Evolutionary conservation across 2,888 invertebrate genomes (phyloP), one percentile per base, ranked within the genome.

Genomic region (Drosophila rubida): DNA sequence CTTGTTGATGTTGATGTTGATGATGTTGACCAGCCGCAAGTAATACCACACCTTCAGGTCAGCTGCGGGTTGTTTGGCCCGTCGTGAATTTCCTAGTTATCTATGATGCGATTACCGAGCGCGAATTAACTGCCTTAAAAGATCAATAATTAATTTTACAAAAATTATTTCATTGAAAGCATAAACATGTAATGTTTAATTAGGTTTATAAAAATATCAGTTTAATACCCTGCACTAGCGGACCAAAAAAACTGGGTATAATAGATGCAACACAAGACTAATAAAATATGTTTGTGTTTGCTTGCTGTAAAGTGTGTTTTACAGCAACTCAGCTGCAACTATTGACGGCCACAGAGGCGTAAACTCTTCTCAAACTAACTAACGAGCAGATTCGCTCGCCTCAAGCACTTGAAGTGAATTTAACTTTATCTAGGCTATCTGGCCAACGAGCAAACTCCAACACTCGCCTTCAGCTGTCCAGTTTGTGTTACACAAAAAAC

Each of bases 181-280:
- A 42, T 27, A 49, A 35, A 35, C 48, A 62, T 62, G 58, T 62
- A 13, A 13, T 16, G 49, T 49, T 49, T 62, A 61, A 61, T 62
- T 58, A 62, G 58, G 22, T 58, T 62, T 58, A 25, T 37, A 58
- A 61, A 55, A 60, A 37, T 60, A 53, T 54, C 37, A 27, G 45
- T 22, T 6, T 11, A 60, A 54, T 45, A 37, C 54, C 35, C 14
- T 25, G 16, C 5, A 5, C 4, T n/a, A 45, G 3, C 19, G 23
- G n/a, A 8, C 8, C 0, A 4, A 1, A 2, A 14, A 13, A 16
- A 46, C 0, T 2, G 55, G 19, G 46, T 27, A 16, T 32, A 0
- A n/a, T 42, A 11, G n/a, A 16, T 39, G 7, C 5, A 13, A 25
- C 4, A 7, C 25, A 25, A 25, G 25, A 6, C 6, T 5, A 19